phyloP scores from a whole-genome alignment of 2,888 invertebrate genomes.

The Pocota personata region DNA sequence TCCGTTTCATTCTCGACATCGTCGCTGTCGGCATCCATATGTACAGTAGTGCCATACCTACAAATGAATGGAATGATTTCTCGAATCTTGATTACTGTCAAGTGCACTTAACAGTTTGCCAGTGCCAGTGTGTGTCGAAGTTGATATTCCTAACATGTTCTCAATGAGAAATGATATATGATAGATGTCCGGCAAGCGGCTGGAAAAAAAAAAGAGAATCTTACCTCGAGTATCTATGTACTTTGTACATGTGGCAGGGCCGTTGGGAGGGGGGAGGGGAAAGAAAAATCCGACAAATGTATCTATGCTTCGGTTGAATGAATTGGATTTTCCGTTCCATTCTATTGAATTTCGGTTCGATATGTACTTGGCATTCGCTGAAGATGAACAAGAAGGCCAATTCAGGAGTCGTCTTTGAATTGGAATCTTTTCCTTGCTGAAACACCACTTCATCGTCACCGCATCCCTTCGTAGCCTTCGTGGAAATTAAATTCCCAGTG shows the following conservation, averaged over 20 bases:
- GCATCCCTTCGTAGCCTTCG: not conserved
- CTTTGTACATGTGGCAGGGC: not conserved
- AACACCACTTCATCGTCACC: conserved; percentile 55
- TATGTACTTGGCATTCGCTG: conserved; percentile 58
- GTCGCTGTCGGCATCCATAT: not conserved
- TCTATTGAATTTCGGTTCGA: conserved; percentile 49
- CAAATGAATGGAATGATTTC: conserved; percentile 70
- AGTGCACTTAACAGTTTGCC: conserved; percentile 72
- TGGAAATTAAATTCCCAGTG: conserved; percentile 49
- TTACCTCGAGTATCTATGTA: not conserved
- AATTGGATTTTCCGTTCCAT: conserved; percentile 52
- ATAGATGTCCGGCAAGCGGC: conserved; percentile 59
- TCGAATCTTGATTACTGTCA: conserved; percentile 73
- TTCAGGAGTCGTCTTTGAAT: conserved; percentile 53
- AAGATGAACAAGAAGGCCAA: conserved; percentile 64
- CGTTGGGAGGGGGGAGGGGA: not conserved
- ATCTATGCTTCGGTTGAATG: conserved; percentile 58
- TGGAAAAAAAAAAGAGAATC: conserved; percentile 22
- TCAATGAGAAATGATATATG: conserved; percentile 49
- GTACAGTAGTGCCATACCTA: conserved; percentile 18
- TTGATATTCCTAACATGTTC: conserved; percentile 70
- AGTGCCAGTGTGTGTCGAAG: conserved; percentile 53
- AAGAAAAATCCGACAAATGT: conserved; percentile 61
- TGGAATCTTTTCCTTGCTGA: conserved; percentile 37
- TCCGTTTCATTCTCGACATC: not conserved